Percentiles rank a stretch among this genome's conserved stretches.
phyloP scores from a whole-genome alignment of 2,797 vertebrate genomes.

The Sebastes taczanowskii region DNA sequence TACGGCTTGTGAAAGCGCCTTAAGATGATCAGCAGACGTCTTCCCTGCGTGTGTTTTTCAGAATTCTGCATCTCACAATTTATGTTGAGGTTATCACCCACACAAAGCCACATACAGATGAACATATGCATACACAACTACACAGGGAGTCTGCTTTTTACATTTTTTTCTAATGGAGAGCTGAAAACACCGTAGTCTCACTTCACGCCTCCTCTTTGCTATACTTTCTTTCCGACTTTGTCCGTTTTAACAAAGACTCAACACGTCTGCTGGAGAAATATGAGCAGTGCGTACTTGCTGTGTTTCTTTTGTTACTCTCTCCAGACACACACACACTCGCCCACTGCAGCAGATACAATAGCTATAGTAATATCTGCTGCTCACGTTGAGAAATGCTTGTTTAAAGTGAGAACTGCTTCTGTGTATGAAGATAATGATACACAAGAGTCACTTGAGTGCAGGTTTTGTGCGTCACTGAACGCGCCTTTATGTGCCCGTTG shows the following conservation, averaged over 20 bases:
- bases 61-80: background rate
- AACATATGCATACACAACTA: background rate
- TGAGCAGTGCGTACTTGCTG: constrained; percentile 23
- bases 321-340: constrained; percentile 23
- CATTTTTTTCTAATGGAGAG: background rate
- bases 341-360: constrained; percentile 27
- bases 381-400: constrained; percentile 33
- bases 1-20: no score
- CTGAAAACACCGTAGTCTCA: background rate
- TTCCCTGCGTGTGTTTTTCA: background rate
- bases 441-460: constrained; percentile 8
- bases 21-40: background rate
- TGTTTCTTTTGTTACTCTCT: constrained; percentile 33
- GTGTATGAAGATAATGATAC: constrained; percentile 15
- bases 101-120: constrained; percentile 10
- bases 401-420: constrained; percentile 30
- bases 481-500: background rate
- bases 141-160: background rate
- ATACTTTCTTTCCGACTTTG: constrained; percentile 54
- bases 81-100: background rate
- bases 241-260: constrained; percentile 73
- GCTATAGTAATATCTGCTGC: constrained; percentile 19
- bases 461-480: constrained; percentile 24
- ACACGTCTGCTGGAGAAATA: constrained; percentile 67
- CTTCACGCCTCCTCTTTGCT: background rate